Base-by-base conservation (phyloP, 2,888 invertebrate genomes). In the Megalurothrips usitatus region DNA sequence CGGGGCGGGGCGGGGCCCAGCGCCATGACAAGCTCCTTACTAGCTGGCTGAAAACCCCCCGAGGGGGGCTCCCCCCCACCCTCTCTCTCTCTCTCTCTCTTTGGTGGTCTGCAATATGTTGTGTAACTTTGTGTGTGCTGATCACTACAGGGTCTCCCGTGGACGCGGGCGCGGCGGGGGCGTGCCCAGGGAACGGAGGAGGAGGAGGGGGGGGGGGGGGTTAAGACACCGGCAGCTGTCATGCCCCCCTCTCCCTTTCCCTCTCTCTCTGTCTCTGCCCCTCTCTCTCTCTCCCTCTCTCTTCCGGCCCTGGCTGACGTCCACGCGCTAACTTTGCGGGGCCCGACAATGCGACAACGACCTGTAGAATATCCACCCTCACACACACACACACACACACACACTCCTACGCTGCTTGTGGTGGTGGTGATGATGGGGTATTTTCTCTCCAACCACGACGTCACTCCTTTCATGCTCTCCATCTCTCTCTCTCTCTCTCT, bases 11-110 rank as follows among this genome's bases (percentile, higher is more conserved):
- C 34, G 34, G 34, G 34, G 34, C 34, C 34, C 34, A 4, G 58
- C 14, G 14, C 26, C 68, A n/a, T 75, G 68, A 75, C 68, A 75
- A 75, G 68, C 68, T 75, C 68, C 68, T 75, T 75, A 75, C 68
- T 26, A 11, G 58, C n/a, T n/a, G 58, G n/a, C 23, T 75, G 68
- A 75, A 75, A 75, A 75, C 68, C 68, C 68, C 12, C 68, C 12
- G 26, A 11, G 58, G 58, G 12, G 19, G 19, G 58, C 58, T 12
- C 23, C 68, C 26, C 1, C 68, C 10, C 12, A 23, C 10, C 23
- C 26, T 75, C 23, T 11, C n/a, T n/a, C n/a, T n/a, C 52, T 52
- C 3, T 3, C 14, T 3, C 14, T 12, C 6, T 9, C 68, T 23
- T n/a, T 23, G n/a, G 68, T 19, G 68, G 11, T 68, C 68, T 68